Conservation (phyloP, 92 coral and sea anemone species). For the Epizoanthus rinbou region DNA sequence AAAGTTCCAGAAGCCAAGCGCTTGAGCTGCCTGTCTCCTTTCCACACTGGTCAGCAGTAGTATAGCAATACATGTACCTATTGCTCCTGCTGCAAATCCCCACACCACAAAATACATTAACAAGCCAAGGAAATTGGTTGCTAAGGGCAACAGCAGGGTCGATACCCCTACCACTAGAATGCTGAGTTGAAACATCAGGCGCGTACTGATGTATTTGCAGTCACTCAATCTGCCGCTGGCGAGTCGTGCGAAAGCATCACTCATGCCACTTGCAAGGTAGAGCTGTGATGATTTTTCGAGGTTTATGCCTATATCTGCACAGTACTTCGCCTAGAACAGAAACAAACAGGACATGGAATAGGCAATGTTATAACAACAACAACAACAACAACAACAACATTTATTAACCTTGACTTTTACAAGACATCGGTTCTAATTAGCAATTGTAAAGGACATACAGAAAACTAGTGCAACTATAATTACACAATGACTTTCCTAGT, state of each 20-base stretch:
- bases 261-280: conserved; percentile 7
- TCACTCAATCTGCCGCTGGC: conserved; percentile 3
- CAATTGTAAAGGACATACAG: too few species aligned
- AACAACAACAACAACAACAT: too few species aligned
- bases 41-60: conserved; percentile 11
- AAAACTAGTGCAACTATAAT: too few species aligned
- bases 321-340: neutral
- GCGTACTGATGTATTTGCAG: neutral
- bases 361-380: neutral
- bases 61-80: conserved; percentile 10
- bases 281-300: neutral
- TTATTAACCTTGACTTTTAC: too few species aligned
- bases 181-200: neutral
- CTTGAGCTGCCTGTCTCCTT: neutral
- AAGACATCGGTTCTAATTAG: too few species aligned
- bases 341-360: neutral
- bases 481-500: too few species aligned
- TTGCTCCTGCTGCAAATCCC: conserved; percentile 11
- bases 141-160: conserved; percentile 3
- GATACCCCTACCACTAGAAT: conserved; percentile 2
- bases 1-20: conserved; percentile 5
- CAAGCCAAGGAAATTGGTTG: neutral
- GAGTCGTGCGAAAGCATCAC: neutral
- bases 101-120: conserved; percentile 6
- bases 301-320: neutral